Evolutionary conservation across 1,140 invertebrate genomes (phyloP), one percentile per base, ranked within the genome.

Genomic region (Paracyclopina nana): DNA sequence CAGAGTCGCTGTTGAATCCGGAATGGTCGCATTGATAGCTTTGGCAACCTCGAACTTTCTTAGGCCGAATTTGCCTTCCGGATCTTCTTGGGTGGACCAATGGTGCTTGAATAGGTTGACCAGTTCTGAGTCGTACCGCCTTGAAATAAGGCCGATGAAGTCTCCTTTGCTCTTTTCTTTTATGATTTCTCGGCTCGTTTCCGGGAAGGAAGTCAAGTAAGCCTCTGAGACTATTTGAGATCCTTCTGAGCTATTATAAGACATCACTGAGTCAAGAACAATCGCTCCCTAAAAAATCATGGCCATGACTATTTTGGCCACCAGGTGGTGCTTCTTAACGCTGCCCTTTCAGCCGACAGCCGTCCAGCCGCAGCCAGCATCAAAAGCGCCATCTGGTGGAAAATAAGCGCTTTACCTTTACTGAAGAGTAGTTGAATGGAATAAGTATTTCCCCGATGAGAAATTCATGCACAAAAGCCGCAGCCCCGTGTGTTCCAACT

Each of bases 401-500:
- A n/a, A n/a, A n/a, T n/a, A n/a, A n/a, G n/a, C n/a, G n/a, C n/a
- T n/a, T n/a, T n/a, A n/a, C n/a, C n/a, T n/a, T n/a, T n/a, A n/a
- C n/a, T n/a, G n/a, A n/a, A n/a, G n/a, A n/a, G n/a, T n/a, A n/a
- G n/a, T n/a, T n/a, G n/a, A n/a, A n/a, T n/a, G n/a, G n/a, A n/a
- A n/a, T n/a, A n/a, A n/a, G n/a, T n/a, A n/a, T n/a, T n/a, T n/a
- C n/a, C n/a, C 20, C 9, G 8, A 38, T 2, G n/a, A 38, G 9
- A 9, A 38, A 38, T 5, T 38, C 34, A 16, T 38, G 27, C 6
- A 34, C 30, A 27, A 54, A 38, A 14, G 20, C 0, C 6, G n/a
- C 43, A 24, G n/a, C 44, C 14, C 11, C 56, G 18, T 26, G 30
- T 40, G 30, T 34, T 56, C 54, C 61, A 12, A 60, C 54, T 57